These are phyloP conservation scores for Morone chrysops DNA, from an alignment of 2,113 vertebrate genomes.

Conservation along the genomic window DNA sequence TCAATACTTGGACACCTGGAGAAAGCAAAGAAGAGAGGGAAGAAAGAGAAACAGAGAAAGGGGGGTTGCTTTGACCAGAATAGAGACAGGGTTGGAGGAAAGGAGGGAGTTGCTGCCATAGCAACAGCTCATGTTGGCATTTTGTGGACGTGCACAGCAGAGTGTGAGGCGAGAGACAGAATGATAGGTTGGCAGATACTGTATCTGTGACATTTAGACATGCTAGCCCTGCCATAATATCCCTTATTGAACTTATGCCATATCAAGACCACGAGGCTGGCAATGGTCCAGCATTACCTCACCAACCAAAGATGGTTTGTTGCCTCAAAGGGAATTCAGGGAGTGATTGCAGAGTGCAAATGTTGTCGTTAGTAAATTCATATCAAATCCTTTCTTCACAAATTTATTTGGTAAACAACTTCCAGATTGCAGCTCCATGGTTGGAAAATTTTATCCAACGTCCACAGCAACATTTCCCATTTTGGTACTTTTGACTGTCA, in stretches of 20 bases:
- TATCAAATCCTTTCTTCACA: background rate
- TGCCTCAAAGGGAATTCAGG: background rate
- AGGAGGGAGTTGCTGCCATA: conserved; percentile 41
- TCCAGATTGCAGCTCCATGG: background rate
- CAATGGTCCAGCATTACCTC: conserved; percentile 40
- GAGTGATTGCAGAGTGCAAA: background rate
- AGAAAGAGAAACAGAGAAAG: background rate
- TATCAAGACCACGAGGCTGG: conserved; percentile 15
- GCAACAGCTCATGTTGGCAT: conserved; percentile 51
- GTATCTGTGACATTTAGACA: conserved; percentile 67
- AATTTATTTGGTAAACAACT: background rate
- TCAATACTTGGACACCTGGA: conserved; percentile 32
- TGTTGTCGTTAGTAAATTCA: background rate
- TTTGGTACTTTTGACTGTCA: background rate
- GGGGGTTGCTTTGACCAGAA: conserved; percentile 11
- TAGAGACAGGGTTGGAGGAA: conserved; percentile 18
- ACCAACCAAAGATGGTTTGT: conserved; percentile 3
- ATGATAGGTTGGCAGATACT: conserved; percentile 52
- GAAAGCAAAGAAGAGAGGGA: background rate
- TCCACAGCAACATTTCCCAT: background rate
- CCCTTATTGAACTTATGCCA: conserved; percentile 33
- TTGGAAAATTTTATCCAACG: background rate
- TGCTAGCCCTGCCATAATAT: conserved; percentile 33
- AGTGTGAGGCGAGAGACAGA: conserved; percentile 45
- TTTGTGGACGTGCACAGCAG: conserved; percentile 46